A percentile compares a stretch with the other conserved stretches of the same genome.
phyloP scores from a whole-genome alignment of 2,113 vertebrate genomes.

The Tetrao urogallus region DNA sequence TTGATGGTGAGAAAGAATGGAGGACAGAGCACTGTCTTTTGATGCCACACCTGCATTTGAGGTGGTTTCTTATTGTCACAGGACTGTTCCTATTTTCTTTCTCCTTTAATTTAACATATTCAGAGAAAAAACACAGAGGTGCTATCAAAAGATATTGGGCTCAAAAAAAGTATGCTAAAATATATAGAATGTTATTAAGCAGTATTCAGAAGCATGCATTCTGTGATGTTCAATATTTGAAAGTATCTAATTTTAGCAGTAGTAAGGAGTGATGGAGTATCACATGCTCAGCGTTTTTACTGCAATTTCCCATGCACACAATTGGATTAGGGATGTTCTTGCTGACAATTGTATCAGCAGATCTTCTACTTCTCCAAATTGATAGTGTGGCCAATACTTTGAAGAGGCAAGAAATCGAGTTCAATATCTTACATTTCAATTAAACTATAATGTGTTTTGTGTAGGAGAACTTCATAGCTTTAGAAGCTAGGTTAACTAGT shows the following conservation, averaged over 20 bases:
- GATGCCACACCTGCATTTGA: not conserved
- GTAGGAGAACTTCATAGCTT: not conserved
- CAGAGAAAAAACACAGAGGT: not conserved
- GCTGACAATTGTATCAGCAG: not conserved
- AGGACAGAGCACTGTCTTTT: not conserved
- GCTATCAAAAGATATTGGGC: not conserved
- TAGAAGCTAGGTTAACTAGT: not conserved
- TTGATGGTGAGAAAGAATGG: not conserved
- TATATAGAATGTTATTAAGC: not conserved
- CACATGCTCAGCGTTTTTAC: not conserved
- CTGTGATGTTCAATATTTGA: too few species aligned
- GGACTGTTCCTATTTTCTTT: not conserved
- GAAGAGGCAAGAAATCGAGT: not conserved
- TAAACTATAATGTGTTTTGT: not conserved
- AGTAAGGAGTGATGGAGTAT: not conserved
- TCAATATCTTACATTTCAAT: not conserved
- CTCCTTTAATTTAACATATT: not conserved
- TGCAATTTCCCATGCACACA: not conserved
- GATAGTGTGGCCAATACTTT: accelerated
- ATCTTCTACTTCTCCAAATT: not conserved
- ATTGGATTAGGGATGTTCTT: not conserved
- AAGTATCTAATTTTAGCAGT: not conserved
- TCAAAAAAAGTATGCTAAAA: not conserved
- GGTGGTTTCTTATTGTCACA: not conserved
- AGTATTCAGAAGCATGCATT: not conserved